Evolutionary conservation across 2,113 vertebrate species (phyloP).

Genomic region (Sakesphorus luctuosus): DNA sequence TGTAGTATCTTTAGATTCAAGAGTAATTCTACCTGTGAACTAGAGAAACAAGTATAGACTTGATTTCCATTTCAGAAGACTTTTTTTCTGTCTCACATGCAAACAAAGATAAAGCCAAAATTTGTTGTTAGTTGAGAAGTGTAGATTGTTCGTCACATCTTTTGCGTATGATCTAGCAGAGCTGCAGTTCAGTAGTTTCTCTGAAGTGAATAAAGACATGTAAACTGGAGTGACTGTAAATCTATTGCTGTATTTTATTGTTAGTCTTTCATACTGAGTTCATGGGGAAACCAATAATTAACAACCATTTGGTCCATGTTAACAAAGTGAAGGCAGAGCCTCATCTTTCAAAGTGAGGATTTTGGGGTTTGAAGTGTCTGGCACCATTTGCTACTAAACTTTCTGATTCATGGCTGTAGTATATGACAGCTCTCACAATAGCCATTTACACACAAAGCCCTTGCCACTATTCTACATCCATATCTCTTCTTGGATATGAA

Average conservation of each 20-base stretch:
- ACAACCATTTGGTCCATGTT: not conserved
- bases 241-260: not conserved
- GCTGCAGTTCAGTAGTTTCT: not conserved
- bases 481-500: slow-evolving; percentile 29
- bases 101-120: not conserved
- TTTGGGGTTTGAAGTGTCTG: slow-evolving; percentile 8
- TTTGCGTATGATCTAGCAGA: not conserved
- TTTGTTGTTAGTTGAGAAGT: not conserved
- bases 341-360: not conserved
- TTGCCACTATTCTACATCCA: slow-evolving; percentile 9
- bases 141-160: not conserved
- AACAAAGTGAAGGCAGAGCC: not conserved
- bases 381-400: not conserved
- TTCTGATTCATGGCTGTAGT: not conserved
- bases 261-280: not conserved
- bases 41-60: not conserved
- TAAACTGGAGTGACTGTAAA: not conserved
- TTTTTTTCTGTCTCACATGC: not conserved
- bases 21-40: not conserved
- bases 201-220: not conserved
- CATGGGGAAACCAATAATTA: not conserved
- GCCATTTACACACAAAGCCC: slow-evolving; percentile 1
- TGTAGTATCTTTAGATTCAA: not conserved
- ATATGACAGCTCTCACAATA: slow-evolving; percentile 6
- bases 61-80: not conserved